Percentiles rank a stretch among this genome's conserved stretches.
These are phyloP conservation scores for Zootermopsis nevadensis DNA, from an alignment of 2,888 invertebrate genomes.

Conservation along the genomic window DNA sequence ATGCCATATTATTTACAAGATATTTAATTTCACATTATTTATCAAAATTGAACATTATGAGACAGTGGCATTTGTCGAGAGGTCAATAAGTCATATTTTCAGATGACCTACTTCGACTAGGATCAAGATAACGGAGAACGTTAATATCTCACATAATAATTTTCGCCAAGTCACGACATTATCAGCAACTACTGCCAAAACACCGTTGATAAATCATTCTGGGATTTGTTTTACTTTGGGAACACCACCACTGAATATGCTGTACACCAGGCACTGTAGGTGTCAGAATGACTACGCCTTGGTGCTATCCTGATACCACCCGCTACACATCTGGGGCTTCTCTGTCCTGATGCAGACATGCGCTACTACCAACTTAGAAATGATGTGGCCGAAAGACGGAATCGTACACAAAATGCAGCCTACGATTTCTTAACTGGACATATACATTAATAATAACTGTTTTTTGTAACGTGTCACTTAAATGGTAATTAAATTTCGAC, in stretches of 20 bases:
- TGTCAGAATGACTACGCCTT: slow-evolving; percentile 36
- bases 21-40: neutral
- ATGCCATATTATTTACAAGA: slow-evolving; percentile 67
- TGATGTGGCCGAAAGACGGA: neutral
- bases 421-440: too few species aligned
- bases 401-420: neutral
- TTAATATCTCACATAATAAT: neutral
- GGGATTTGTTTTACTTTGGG: neutral
- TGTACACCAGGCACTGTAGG: neutral
- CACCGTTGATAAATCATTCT: neutral
- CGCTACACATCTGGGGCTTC: slow-evolving; percentile 40
- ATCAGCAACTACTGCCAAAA: neutral
- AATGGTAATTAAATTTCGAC: neutral
- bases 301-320: slow-evolving; percentile 25
- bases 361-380: slow-evolving; percentile 28
- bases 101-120: neutral
- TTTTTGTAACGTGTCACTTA: neutral
- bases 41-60: neutral
- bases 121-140: neutral
- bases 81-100: slow-evolving; percentile 20
- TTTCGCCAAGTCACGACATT: neutral
- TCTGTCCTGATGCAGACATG: neutral
- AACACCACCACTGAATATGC: neutral
- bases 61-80: neutral
- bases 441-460: neutral